Evolutionary conservation across 2,797 vertebrate genomes (phyloP), one percentile per base, ranked within the genome.

Genomic region (Loris lydekkerianus): DNA sequence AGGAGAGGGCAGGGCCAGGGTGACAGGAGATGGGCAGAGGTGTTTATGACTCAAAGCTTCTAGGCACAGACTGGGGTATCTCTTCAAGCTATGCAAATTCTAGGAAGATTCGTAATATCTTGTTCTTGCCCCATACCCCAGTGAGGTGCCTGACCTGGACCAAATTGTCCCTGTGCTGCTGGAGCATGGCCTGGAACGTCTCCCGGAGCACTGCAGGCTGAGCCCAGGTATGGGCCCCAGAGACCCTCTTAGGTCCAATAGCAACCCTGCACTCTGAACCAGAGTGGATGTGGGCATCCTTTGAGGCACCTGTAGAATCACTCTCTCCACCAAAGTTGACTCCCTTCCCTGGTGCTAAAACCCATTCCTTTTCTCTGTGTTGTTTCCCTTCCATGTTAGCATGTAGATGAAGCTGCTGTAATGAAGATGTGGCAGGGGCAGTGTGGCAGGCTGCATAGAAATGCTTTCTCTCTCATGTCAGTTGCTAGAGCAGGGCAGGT

Each of bases 91-190:
- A 29, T 10, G 11, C 0, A 31, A n/a, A 40, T 69, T 82, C 69
- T 92, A 34, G 40, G 69, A 65, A 72, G 58, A 61, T 23, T 7
- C 1, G 15, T 14, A 21, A 21, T 3, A 2, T n/a, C n/a, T 9
- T 9, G 1, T 46, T 84, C 4, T 94, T 31, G 0, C 17, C 49
- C 21, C 2, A 25, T 37, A 3, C 69, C 56, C 11, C 96, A 99
- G 99, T 18, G 99, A 99, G 98, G 99, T 99, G 97, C 99, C 99
- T 23, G 99, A 99, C 98, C 99, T 99, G 92, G 99, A 99, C 40
- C 98, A 98, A 73, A 98, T 99, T 8, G 95, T 99, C 84, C 99
- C 99, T 0, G 98, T 99, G 61, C 96, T 99, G 72, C 98, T 99
- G 29, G 98, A 99, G 95, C 99, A 99, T 7, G 99, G 99, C 69